Evolutionary conservation across 1,140 invertebrate species (phyloP).

Genomic region (Ptiloglossa arizonensis): DNA sequence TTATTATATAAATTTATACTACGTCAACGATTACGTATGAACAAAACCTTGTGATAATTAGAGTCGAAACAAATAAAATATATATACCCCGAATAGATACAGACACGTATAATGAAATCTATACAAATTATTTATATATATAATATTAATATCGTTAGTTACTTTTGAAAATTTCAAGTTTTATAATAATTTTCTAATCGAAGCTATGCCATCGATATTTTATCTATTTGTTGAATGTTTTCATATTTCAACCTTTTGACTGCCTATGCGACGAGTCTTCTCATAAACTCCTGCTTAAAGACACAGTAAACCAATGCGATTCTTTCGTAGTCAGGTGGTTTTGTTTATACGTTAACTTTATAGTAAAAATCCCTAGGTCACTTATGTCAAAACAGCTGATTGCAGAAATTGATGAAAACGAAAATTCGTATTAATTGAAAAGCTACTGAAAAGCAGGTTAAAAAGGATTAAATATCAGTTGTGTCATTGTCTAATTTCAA

Average conservation of each 20-base stretch:
- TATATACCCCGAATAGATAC: no score
- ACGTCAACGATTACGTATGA: no score
- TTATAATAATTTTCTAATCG: neutral
- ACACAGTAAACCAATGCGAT: no score
- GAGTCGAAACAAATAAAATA: no score
- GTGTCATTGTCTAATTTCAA: slow-evolving; percentile 21
- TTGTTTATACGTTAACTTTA: slow-evolving; percentile 11
- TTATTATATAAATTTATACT: neutral
- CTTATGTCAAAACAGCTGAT: slow-evolving; percentile 62
- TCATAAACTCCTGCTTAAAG: no score
- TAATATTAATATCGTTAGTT: neutral
- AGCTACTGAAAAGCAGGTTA: slow-evolving; percentile 60
- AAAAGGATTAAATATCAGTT: slow-evolving; percentile 48
- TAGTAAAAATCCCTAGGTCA: slow-evolving; percentile 51
- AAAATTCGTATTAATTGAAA: slow-evolving; percentile 61
- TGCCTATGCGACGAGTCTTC: no score
- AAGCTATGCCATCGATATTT: no score
- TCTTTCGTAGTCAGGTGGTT: no score
- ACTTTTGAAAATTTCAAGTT: no score
- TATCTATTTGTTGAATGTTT: no score
- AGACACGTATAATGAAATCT: neutral
- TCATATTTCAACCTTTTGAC: no score
- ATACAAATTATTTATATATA: neutral
- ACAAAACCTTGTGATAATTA: no score
- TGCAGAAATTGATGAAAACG: slow-evolving; percentile 53